These are phyloP conservation scores for Dolichallabes microphthalmus DNA, from an alignment of 2,113 vertebrate species.

Conservation along the genomic window DNA sequence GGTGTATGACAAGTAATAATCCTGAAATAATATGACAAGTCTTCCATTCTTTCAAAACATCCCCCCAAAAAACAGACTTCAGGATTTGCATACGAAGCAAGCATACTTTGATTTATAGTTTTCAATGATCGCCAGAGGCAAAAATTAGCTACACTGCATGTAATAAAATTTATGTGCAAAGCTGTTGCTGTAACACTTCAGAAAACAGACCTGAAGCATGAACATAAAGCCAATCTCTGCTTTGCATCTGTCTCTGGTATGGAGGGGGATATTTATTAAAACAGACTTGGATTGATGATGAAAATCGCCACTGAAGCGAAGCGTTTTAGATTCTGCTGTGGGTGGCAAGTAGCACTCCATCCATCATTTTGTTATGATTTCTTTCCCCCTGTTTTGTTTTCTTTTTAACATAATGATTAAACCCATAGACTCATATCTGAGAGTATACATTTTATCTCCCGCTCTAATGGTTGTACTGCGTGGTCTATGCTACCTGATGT, in stretches of 20 bases:
- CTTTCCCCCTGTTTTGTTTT: background rate
- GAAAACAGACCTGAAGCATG: slow-evolving; percentile 27
- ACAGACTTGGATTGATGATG: slow-evolving; percentile 31
- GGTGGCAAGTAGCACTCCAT: slow-evolving; percentile 21
- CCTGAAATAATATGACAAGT: background rate
- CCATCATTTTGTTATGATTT: slow-evolving; percentile 25
- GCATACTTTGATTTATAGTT: slow-evolving; percentile 7
- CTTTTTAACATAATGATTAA: slow-evolving; percentile 37
- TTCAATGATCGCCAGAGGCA: slow-evolving; percentile 1
- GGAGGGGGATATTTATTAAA: slow-evolving; percentile 32
- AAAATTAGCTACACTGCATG: slow-evolving; percentile 12
- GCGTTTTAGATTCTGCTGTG: slow-evolving; percentile 34
- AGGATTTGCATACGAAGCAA: background rate
- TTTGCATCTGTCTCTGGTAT: slow-evolving; percentile 24
- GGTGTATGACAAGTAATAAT: background rate
- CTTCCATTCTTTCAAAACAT: background rate
- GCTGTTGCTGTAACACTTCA: slow-evolving; percentile 8
- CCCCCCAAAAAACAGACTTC: background rate
- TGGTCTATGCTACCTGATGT: slow-evolving; percentile 21
- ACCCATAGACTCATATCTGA: slow-evolving; percentile 1
- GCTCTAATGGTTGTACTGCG: background rate
- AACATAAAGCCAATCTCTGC: slow-evolving; percentile 24
- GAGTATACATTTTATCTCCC: background rate
- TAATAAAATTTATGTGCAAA: slow-evolving; percentile 7
- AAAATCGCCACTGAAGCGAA: slow-evolving; percentile 38